These are phyloP conservation scores for Eurytoma adleriae DNA, from an alignment of 2,888 invertebrate species.

Conservation along the genomic window DNA sequence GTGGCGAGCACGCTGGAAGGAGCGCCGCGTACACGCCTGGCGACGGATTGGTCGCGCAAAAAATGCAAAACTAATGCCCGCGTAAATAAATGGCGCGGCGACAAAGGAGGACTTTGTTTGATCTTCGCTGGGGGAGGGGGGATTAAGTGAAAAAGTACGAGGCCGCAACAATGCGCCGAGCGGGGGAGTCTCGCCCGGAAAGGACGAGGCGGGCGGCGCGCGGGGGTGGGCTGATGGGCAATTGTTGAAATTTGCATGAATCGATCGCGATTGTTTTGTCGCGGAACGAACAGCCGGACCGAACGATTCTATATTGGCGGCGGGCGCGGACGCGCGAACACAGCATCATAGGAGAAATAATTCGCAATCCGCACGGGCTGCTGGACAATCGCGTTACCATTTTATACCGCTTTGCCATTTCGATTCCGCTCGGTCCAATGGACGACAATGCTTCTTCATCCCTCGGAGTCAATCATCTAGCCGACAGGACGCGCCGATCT, in stretches of 20 bases:
- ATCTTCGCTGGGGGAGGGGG: constrained; percentile 11
- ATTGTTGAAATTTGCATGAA: constrained; percentile 75
- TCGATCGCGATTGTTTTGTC: constrained; percentile 73
- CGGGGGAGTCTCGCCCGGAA: background rate
- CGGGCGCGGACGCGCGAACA: constrained; percentile 33
- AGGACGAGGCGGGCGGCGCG: constrained; percentile 25
- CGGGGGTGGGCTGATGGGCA: constrained; percentile 60
- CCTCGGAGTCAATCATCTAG: constrained; percentile 71
- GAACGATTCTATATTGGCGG: constrained; percentile 30
- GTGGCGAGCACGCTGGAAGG: background rate
- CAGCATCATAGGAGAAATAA: constrained; percentile 69
- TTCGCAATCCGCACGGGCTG: constrained; percentile 71
- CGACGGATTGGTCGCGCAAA: constrained; percentile 8
- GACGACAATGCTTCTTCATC: constrained; percentile 69
- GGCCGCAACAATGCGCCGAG: constrained; percentile 66
- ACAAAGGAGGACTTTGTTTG: constrained; percentile 50
- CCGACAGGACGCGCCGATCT: background rate
- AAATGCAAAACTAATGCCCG: constrained; percentile 3
- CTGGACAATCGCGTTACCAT: constrained; percentile 73
- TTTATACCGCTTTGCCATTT: constrained; percentile 70
- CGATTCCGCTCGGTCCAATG: constrained; percentile 73
- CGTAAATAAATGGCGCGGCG: constrained; percentile 31
- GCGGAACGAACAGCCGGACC: constrained; percentile 65
- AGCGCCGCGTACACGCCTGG: background rate
- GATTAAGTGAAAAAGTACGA: constrained; percentile 52